Conservation (phyloP, 1,140 invertebrate species). For the Drosophila pandora region DNA sequence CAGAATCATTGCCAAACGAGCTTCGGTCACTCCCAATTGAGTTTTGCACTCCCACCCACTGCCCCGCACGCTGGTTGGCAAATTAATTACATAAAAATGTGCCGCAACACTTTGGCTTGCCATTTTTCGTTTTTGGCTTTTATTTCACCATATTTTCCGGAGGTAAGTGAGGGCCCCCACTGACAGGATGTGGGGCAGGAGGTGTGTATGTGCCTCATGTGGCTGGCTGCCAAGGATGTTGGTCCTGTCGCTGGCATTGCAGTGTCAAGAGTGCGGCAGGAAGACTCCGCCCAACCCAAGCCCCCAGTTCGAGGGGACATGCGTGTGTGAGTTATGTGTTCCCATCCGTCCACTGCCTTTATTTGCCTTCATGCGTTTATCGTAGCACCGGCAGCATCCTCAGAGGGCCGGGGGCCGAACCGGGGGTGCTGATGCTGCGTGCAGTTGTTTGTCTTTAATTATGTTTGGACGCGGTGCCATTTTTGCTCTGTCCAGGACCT, state of each 20-base stretch:
- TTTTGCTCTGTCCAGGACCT: conserved; percentile 63
- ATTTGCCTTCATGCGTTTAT: conserved; percentile 69
- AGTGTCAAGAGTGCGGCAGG: conserved; percentile 20
- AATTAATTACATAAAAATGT: conserved; percentile 76
- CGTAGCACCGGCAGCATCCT: conserved; percentile 18
- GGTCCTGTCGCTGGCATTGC: conserved; percentile 21
- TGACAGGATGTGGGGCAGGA: not conserved
- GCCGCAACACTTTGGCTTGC: conserved; percentile 53
- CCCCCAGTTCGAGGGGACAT: conserved; percentile 7
- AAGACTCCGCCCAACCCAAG: not conserved
- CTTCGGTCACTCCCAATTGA: conserved; percentile 27
- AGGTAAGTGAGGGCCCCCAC: conserved; percentile 7
- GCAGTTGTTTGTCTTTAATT: conserved; percentile 82
- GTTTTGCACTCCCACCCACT: not conserved
- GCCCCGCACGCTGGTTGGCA: not conserved
- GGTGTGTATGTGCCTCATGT: conserved; percentile 26
- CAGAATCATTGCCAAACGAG: conserved; percentile 20
- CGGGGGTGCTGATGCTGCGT: conserved; percentile 22
- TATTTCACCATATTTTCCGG: conserved; percentile 54
- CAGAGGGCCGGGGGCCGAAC: not conserved
- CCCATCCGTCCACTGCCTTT: conserved; percentile 55
- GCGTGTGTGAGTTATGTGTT: conserved; percentile 21
- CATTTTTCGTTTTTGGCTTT: conserved; percentile 31
- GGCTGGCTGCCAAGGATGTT: conserved; percentile 44
- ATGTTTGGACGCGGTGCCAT: conserved; percentile 75